A percentile compares a stretch with the other conserved stretches of the same genome.
Conservation (phyloP, 2,888 invertebrate species). For the Chymomyza procnemis region DNA sequence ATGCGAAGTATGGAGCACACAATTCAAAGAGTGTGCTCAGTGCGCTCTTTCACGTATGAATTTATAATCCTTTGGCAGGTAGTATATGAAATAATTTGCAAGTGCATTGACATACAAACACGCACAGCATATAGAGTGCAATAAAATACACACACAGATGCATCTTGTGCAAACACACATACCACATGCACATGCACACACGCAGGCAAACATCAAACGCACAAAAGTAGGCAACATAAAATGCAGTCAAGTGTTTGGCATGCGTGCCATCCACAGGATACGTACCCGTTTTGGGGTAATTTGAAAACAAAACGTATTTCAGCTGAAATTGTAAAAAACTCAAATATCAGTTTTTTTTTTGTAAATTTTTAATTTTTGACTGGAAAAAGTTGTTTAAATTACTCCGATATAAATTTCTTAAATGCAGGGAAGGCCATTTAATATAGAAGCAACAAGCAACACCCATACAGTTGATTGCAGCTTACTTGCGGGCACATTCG, state of each 20-base stretch:
- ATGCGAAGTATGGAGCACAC: conserved; percentile 16
- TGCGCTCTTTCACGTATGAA: conserved; percentile 15
- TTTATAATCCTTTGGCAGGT: conserved; percentile 24
- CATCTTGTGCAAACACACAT: conserved; percentile 1
- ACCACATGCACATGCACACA: background rate
- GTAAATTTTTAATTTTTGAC: too few species aligned
- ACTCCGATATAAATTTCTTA: too few species aligned
- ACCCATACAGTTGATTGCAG: too few species aligned
- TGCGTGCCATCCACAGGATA: background rate
- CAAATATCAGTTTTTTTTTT: too few species aligned
- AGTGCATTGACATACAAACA: conserved; percentile 67
- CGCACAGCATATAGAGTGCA: background rate
- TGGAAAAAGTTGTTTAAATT: too few species aligned
- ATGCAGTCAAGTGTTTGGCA: conserved; percentile 29
- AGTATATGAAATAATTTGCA: conserved; percentile 44
- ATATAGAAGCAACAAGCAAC: too few species aligned
- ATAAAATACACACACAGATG: conserved; percentile 1
- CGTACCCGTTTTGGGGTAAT: background rate
- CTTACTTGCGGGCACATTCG: too few species aligned
- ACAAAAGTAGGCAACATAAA: conserved; percentile 53
- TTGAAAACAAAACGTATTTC: too few species aligned
- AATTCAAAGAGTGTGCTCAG: conserved; percentile 33
- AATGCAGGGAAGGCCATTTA: too few species aligned
- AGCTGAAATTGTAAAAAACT: too few species aligned
- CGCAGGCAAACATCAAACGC: conserved; percentile 15